Base-by-base conservation (phyloP, 2,888 invertebrate species). In the Drosophila mimica region DNA sequence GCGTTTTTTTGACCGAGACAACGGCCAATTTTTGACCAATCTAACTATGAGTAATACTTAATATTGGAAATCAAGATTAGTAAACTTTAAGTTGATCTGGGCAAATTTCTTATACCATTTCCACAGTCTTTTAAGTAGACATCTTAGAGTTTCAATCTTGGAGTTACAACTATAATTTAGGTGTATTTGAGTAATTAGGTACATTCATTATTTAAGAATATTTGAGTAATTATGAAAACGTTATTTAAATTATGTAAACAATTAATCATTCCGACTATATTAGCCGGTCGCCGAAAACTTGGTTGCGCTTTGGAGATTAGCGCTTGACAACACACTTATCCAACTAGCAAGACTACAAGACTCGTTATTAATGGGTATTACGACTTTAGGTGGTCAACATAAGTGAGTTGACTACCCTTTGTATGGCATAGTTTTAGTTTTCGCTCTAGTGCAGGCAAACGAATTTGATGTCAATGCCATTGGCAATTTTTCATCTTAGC, bases 391-490 rank as follows among this genome's bases (percentile, higher is more conserved):
- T 58, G 58, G 13, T 59, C 46, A 17, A 43, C 54, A 33, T 15
- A 34, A 28, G 11, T 33, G 13, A 38, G 5, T 43, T 30, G 15
- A 57, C n/a, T 56, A 56, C 43, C 43, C 13, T 43, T 49, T 34
- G 34, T 33, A 11, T 11, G n/a, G 56, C 25, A n/a, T 20, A 20
- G 31, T 36, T 40, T 30, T 15, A 30, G n/a, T 30, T 25, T 4
- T 25, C 13, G 25, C 36, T 25, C 48, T 49, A 49, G 52, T 40
- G 25, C 43, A 52, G 56, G 15, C 36, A 34, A 40, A 20, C 40
- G 60, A 34, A 51, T 85, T 85, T 75, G 76, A 77, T 89, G 87
- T 85, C 85, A 85, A 89, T 85, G 85, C 68, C 85, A 71, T 71
- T 76, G 75, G 60, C 78, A 63, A 72, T 62, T 63, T 74, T 71